These are phyloP conservation scores for Ooceraea biroi DNA, from an alignment of 1,140 invertebrate species.

Conservation along the genomic window DNA sequence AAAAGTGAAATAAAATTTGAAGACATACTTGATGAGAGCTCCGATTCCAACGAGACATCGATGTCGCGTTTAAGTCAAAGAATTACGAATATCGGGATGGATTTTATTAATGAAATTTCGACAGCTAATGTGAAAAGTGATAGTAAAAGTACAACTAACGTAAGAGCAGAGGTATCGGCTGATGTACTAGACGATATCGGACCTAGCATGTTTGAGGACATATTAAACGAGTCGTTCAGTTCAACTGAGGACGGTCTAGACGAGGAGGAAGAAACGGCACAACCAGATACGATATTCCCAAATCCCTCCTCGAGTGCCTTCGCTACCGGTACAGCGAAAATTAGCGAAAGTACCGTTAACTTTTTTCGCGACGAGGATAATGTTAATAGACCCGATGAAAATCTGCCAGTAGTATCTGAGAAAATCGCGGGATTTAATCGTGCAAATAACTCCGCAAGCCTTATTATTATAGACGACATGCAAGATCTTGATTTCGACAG, in stretches of 20 bases:
- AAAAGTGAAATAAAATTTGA: slow-evolving; percentile 66
- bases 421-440: not conserved
- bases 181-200: not conserved
- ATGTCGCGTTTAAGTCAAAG: not conserved
- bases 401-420: not conserved
- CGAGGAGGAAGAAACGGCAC: not conserved
- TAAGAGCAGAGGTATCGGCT: not conserved
- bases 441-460: not conserved
- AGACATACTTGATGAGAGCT: slow-evolving; percentile 69
- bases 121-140: not conserved
- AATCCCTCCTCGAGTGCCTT: not conserved
- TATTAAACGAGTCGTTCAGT: slow-evolving; percentile 72
- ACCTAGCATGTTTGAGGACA: slow-evolving; percentile 68
- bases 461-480: slow-evolving; percentile 9
- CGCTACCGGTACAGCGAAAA: not conserved
- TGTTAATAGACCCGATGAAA: slow-evolving; percentile 2
- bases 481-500: slow-evolving; percentile 31
- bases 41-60: slow-evolving; percentile 40
- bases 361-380: not conserved
- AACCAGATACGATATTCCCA: not conserved
- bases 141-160: not conserved
- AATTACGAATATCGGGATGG: slow-evolving; percentile 10
- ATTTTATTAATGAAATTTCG: not conserved
- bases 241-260: slow-evolving; percentile 47
- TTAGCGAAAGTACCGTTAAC: not conserved